Conservation (phyloP, 2,113 vertebrate genomes). For the Petaurus breviceps region DNA sequence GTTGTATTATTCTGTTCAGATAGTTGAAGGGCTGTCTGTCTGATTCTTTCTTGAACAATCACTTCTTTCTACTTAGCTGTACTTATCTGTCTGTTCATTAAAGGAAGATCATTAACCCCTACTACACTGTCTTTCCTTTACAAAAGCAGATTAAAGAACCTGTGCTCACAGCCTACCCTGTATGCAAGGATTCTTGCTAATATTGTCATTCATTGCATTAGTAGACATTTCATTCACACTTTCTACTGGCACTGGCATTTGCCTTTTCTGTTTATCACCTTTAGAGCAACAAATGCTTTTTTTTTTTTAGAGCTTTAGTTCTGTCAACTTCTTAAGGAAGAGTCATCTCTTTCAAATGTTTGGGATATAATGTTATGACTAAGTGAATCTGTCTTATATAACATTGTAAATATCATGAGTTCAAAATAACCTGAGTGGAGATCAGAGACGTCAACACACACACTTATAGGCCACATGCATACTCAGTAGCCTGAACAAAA, state of each 20-base stretch:
- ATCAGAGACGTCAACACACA: not conserved
- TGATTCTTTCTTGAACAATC: too few relatives aligned
- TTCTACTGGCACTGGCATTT: not conserved
- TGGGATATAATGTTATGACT: not conserved
- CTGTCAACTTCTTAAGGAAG: not conserved
- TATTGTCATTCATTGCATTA: not conserved
- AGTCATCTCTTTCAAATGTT: not conserved
- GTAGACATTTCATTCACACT: not conserved
- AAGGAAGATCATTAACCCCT: too few relatives aligned
- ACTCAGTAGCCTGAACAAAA: not conserved
- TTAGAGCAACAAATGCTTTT: not conserved
- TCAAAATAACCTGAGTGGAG: not conserved
- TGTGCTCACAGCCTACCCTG: too few relatives aligned
- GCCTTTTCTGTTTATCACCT: not conserved
- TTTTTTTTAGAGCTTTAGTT: not conserved
- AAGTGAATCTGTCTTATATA: not conserved
- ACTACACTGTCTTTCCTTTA: too few relatives aligned
- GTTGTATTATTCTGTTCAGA: too few relatives aligned
- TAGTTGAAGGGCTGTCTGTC: too few relatives aligned
- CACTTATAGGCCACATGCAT: not conserved
- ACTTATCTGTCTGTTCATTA: too few relatives aligned
- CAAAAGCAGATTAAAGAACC: too few relatives aligned
- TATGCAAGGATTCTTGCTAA: too few relatives aligned
- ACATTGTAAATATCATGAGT: not conserved
- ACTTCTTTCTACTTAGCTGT: too few relatives aligned